These are phyloP conservation scores for Tokudaia muenninki DNA, from an alignment of 2,797 vertebrate species.

Conservation along the genomic window DNA sequence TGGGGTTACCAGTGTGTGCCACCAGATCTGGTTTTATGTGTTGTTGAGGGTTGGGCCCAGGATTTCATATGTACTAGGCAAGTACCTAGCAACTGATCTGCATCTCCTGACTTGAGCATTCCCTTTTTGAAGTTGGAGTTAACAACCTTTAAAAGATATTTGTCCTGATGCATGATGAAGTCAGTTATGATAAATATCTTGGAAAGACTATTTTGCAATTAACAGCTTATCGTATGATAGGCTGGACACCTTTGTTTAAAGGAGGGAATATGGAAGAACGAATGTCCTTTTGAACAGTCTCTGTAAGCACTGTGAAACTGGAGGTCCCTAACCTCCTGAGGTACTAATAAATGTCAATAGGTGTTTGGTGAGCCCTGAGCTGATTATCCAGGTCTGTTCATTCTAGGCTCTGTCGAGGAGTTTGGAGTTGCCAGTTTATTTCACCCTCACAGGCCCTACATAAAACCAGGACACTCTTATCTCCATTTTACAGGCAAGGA, in stretches of 20 bases:
- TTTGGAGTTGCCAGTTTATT: background rate
- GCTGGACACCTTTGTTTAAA: background rate
- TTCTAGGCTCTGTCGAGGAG: background rate
- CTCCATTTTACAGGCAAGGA: background rate
- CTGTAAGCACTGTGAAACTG: background rate
- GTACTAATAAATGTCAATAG: background rate
- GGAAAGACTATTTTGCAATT: slow-evolving; percentile 35
- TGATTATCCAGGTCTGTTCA: background rate
- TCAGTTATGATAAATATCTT: slow-evolving; percentile 35
- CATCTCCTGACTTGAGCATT: background rate
- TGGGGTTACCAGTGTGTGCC: no score
- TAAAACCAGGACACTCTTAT: background rate
- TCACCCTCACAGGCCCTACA: background rate
- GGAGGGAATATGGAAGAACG: background rate
- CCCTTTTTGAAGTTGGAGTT: slow-evolving; percentile 31
- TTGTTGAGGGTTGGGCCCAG: background rate
- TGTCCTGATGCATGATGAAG: background rate
- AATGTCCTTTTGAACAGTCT: background rate
- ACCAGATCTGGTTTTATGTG: background rate
- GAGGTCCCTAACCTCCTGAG: background rate
- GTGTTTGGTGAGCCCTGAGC: background rate
- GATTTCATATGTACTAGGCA: background rate
- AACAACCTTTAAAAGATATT: background rate
- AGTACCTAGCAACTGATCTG: background rate
- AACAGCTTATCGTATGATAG: background rate